Conservation (phyloP, 2,888 invertebrate species). For the Diarsia brunnea region DNA sequence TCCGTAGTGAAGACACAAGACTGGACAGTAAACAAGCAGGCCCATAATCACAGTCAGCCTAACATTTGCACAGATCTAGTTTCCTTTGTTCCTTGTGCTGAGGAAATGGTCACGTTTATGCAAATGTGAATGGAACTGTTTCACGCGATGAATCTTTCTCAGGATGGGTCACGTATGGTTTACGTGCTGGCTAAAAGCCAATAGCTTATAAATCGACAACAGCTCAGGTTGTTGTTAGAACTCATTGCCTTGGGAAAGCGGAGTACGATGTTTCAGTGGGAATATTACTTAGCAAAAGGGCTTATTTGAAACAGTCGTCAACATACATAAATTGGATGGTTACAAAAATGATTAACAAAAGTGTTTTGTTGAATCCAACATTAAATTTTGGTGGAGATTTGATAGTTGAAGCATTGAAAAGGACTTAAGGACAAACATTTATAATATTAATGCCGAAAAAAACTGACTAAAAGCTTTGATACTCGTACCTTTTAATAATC, state of each 20-base stretch:
- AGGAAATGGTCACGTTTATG: conserved; percentile 58
- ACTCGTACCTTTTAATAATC: not conserved
- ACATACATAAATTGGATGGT: not conserved
- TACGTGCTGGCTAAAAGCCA: conserved; percentile 60
- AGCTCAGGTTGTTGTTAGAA: conserved; percentile 45
- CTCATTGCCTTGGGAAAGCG: conserved; percentile 51
- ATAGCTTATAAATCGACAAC: conserved; percentile 52
- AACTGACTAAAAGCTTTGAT: too few species aligned
- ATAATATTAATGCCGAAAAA: not conserved
- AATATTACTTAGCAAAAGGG: conserved; percentile 6
- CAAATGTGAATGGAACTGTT: conserved; percentile 53
- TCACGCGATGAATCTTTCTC: conserved; percentile 62
- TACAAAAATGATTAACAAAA: not conserved
- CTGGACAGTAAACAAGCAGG: not conserved
- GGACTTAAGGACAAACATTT: too few species aligned
- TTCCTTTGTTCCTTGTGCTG: conserved; percentile 43
- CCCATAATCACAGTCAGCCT: conserved; percentile 12
- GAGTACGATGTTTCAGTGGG: conserved; percentile 34
- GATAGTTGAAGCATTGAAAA: not conserved
- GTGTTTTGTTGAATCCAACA: not conserved
- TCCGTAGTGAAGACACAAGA: conserved; percentile 22
- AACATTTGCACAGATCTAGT: conserved; percentile 27
- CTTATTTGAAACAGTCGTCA: not conserved
- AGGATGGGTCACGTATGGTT: conserved; percentile 54
- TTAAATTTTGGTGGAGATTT: not conserved